phyloP scores from a whole-genome alignment of 2,797 vertebrate species.

The Phalanger gymnotis region DNA sequence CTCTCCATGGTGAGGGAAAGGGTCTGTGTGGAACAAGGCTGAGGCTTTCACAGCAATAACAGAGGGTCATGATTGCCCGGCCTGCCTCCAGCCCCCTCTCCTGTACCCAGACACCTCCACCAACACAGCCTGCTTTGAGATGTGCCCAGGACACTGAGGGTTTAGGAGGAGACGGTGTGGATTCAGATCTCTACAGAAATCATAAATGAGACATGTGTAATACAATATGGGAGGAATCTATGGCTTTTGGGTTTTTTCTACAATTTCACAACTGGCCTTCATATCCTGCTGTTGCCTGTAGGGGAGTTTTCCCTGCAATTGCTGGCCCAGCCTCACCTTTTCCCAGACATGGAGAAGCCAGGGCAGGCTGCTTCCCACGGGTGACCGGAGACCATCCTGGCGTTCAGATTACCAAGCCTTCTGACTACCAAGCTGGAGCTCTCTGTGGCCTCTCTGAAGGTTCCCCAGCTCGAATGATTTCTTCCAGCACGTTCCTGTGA shows the following conservation, averaged over 20 bases:
- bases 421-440: slow-evolving; percentile 64
- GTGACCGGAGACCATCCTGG: background rate
- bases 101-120: slow-evolving; percentile 52
- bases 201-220: slow-evolving; percentile 82
- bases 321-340: background rate
- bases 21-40: slow-evolving; percentile 36
- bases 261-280: slow-evolving; percentile 87
- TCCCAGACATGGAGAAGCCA: background rate
- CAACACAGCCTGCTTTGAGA: background rate
- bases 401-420: slow-evolving; percentile 61
- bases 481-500: slow-evolving; percentile 1
- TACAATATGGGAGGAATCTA: slow-evolving; percentile 89
- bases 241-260: slow-evolving; percentile 85
- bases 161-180: slow-evolving; percentile 63
- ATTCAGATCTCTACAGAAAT: slow-evolving; percentile 82
- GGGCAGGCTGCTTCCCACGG: slow-evolving; percentile 6
- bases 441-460: slow-evolving; percentile 71
- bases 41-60: slow-evolving; percentile 74
- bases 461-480: slow-evolving; percentile 8
- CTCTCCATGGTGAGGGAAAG: slow-evolving; percentile 29
- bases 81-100: slow-evolving; percentile 67
- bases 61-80: slow-evolving; percentile 16
- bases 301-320: background rate
- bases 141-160: slow-evolving; percentile 79
- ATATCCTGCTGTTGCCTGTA: slow-evolving; percentile 72